These are phyloP conservation scores for Tortricodes alternella DNA, from an alignment of 2,888 invertebrate species.

Conservation along the genomic window DNA sequence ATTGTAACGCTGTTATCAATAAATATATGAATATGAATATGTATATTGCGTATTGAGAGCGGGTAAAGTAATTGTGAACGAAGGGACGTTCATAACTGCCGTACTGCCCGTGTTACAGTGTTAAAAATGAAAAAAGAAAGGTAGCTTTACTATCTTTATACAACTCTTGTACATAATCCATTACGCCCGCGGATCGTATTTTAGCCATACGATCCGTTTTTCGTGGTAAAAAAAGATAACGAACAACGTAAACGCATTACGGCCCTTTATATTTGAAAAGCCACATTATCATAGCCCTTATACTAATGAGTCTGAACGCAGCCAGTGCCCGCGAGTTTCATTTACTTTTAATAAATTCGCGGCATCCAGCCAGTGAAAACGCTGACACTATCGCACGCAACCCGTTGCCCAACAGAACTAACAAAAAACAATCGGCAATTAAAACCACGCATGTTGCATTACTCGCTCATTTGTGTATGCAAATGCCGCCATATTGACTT, in stretches of 20 bases:
- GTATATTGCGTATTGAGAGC: too few relatives aligned
- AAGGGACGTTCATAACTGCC: too few relatives aligned
- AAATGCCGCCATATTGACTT: conserved; percentile 51
- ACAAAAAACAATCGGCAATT: conserved; percentile 53
- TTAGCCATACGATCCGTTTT: too few relatives aligned
- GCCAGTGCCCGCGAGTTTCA: neutral
- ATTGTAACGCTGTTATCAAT: too few relatives aligned
- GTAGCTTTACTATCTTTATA: too few relatives aligned
- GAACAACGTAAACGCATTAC: neutral
- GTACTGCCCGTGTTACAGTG: too few relatives aligned
- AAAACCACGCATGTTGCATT: conserved; percentile 54
- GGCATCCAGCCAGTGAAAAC: conserved; percentile 17
- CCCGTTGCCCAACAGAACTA: conserved; percentile 43
- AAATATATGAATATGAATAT: too few relatives aligned
- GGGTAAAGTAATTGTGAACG: too few relatives aligned
- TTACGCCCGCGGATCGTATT: too few relatives aligned
- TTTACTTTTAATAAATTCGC: conserved; percentile 3
- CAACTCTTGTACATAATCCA: too few relatives aligned
- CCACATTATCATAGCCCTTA: neutral
- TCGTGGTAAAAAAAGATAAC: neutral
- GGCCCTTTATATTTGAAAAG: too few relatives aligned
- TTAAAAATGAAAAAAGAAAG: too few relatives aligned
- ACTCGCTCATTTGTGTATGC: conserved; percentile 58
- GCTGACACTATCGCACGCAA: conserved; percentile 23
- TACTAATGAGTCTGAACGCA: neutral